These are phyloP conservation scores for Saguinus midas DNA, from an alignment of 2,113 vertebrate species.

Conservation along the genomic window DNA sequence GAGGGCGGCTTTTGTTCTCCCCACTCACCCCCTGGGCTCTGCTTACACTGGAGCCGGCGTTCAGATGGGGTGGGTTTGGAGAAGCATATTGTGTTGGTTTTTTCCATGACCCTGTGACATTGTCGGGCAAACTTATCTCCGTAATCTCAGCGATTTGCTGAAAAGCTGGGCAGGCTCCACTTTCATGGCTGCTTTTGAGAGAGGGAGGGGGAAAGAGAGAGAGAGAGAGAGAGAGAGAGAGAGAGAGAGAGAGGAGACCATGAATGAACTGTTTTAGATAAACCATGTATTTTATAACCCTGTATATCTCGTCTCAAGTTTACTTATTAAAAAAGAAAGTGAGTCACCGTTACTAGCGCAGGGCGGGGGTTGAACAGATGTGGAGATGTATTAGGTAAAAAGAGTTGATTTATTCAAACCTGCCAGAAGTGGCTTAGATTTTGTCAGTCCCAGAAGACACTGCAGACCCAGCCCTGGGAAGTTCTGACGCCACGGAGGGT, in stretches of 20 bases:
- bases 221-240: no score
- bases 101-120: conserved; percentile 92
- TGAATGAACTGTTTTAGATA: neutral
- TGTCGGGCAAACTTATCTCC: conserved; percentile 88
- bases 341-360: neutral
- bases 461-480: fast-evolving
- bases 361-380: neutral
- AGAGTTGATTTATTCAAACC: fast-evolving
- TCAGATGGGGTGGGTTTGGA: conserved; percentile 87
- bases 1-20: conserved; percentile 97
- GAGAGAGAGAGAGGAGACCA: fast-evolving
- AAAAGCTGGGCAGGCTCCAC: conserved; percentile 58
- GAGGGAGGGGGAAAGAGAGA: no score
- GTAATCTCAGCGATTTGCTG: conserved; percentile 83
- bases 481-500: fast-evolving
- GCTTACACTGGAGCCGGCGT: conserved; percentile 82
- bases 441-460: fast-evolving
- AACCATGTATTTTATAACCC: neutral
- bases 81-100: conserved; percentile 86
- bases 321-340: neutral
- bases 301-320: neutral
- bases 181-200: neutral
- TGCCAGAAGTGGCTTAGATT: fast-evolving
- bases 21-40: conserved; percentile 88
- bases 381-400: neutral